These are phyloP conservation scores for Troglohyphantes excavatus DNA, from an alignment of 2,888 invertebrate genomes.

Conservation along the genomic window DNA sequence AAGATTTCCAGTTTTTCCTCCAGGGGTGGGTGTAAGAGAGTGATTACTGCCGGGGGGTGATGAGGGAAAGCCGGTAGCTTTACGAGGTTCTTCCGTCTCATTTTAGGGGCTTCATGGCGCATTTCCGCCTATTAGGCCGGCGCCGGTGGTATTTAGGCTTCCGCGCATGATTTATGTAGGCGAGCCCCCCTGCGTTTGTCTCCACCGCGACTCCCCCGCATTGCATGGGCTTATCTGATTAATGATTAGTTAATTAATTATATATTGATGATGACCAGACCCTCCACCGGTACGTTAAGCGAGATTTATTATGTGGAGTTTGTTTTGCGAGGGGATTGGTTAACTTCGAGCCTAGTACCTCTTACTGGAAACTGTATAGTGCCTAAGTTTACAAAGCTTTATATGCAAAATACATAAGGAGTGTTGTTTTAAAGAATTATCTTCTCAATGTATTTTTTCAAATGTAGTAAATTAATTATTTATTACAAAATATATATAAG, in stretches of 20 bases:
- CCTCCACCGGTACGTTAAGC: conserved; percentile 24
- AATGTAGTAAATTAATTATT: no score
- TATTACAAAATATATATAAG: no score
- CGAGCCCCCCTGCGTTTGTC: conserved; percentile 30
- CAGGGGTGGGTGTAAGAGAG: not conserved
- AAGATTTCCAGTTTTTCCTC: not conserved
- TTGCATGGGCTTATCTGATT: conserved; percentile 25
- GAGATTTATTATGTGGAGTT: not conserved
- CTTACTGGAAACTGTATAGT: no score
- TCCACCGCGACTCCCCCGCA: conserved; percentile 20
- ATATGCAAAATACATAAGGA: no score
- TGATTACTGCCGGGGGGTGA: conserved; percentile 38
- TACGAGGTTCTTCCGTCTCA: conserved; percentile 58
- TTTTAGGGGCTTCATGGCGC: conserved; percentile 46
- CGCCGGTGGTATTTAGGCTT: conserved; percentile 63
- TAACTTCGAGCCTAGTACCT: not conserved
- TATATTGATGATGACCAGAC: conserved; percentile 57
- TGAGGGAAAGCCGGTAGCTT: conserved; percentile 58
- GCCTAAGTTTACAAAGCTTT: no score
- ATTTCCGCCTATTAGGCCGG: conserved; percentile 62
- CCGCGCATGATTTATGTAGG: conserved; percentile 55
- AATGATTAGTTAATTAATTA: conserved; percentile 67
- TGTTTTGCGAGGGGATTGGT: not conserved
- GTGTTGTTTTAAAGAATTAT: no score
- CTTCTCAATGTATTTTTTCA: no score